Percentiles rank a stretch among this genome's conserved stretches.
phyloP scores from a whole-genome alignment of 2,113 vertebrate genomes.

The Cebus imitator region DNA sequence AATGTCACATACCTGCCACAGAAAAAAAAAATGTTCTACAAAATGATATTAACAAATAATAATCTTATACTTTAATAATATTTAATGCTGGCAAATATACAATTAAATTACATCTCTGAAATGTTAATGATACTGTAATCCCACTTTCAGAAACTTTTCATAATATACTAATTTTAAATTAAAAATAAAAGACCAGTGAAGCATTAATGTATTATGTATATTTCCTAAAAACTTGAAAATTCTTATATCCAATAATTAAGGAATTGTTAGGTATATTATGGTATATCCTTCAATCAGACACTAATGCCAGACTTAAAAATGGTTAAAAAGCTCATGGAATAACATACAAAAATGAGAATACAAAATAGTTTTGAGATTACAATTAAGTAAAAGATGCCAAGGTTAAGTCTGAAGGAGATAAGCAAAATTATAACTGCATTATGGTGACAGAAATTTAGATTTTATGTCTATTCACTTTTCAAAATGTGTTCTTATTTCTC shows the following conservation, averaged over 20 bases:
- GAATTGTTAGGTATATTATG: neutral
- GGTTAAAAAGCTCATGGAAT: neutral
- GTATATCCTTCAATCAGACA: neutral
- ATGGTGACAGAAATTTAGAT: neutral
- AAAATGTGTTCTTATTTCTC: neutral
- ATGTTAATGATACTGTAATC: neutral
- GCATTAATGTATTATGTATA: neutral
- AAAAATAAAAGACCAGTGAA: neutral
- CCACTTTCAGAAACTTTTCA: neutral
- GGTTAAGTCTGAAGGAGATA: neutral
- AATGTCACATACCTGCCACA: neutral
- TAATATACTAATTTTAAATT: neutral
- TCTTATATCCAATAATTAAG: neutral
- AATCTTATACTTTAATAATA: neutral
- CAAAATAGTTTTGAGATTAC: neutral
- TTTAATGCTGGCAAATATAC: neutral
- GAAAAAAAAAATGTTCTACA: neutral
- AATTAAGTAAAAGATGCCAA: neutral
- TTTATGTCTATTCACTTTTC: neutral
- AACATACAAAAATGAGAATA: neutral
- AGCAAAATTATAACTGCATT: neutral
- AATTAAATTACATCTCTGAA: neutral
- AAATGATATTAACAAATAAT: neutral
- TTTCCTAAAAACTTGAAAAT: constrained; percentile 24
- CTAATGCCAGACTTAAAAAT: neutral